These are phyloP conservation scores for Spisula solida DNA, from an alignment of 2,888 invertebrate species.

Conservation along the genomic window DNA sequence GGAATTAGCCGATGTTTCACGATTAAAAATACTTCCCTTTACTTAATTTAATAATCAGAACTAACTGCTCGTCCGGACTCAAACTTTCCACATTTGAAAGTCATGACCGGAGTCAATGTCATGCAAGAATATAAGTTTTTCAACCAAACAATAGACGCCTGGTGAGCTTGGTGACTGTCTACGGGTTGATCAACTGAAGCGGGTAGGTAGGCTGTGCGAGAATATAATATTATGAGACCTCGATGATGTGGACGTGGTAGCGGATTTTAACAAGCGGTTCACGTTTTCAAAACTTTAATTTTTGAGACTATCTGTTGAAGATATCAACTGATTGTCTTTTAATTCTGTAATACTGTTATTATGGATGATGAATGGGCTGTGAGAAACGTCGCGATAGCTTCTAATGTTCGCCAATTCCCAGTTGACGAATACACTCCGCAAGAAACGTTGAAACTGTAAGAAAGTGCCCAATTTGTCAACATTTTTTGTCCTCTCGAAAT, in stretches of 20 bases:
- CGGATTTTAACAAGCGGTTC: background rate
- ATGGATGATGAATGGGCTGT: background rate
- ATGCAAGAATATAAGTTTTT: too few relatives aligned
- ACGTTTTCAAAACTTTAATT: background rate
- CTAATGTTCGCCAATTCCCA: conserved; percentile 2
- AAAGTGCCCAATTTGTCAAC: conserved; percentile 13
- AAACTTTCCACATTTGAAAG: too few relatives aligned
- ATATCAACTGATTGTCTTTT: background rate
- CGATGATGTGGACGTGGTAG: background rate
- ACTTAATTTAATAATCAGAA: too few relatives aligned
- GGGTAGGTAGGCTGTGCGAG: too few relatives aligned
- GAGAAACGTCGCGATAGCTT: background rate
- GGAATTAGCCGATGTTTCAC: too few relatives aligned
- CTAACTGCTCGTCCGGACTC: too few relatives aligned
- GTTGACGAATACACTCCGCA: background rate
- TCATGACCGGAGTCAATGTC: too few relatives aligned
- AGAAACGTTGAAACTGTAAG: background rate
- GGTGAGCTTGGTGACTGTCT: too few relatives aligned
- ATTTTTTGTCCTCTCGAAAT: background rate
- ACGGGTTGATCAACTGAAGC: too few relatives aligned
- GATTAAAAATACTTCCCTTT: too few relatives aligned
- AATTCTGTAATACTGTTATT: background rate
- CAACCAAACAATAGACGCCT: too few relatives aligned
- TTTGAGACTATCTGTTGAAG: background rate
- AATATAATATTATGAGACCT: too few relatives aligned